Conservation (phyloP, 1,140 invertebrate genomes). For the Phymastichus coffea region DNA sequence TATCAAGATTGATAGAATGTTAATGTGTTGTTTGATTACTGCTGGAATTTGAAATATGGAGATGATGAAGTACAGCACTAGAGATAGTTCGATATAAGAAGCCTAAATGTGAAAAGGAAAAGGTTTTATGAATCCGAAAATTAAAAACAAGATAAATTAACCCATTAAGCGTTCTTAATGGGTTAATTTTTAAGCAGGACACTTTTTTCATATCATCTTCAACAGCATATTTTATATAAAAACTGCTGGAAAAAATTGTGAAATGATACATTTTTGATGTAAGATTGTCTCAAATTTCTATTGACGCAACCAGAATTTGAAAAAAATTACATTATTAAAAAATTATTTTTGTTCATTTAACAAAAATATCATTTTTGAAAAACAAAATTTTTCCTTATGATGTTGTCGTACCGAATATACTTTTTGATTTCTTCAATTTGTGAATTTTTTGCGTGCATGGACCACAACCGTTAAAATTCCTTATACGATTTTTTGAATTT, state of each 20-base stretch:
- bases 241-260: neutral
- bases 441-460: neutral
- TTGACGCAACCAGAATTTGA: neutral
- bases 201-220: neutral
- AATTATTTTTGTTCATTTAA: neutral
- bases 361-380: neutral
- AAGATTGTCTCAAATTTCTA: neutral
- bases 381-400: neutral
- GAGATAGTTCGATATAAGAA: no score
- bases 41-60: no score
- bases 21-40: no score
- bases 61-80: no score
- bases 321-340: neutral
- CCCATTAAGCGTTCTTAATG: no score
- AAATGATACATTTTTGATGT: neutral
- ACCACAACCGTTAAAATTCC: no score
- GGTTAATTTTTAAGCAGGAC: no score
- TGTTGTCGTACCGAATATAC: neutral
- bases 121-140: no score
- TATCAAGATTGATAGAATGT: no score
- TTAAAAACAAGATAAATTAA: no score
- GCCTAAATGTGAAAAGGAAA: no score
- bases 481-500: no score
- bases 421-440: neutral
- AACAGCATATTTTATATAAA: neutral